Conservation (phyloP, 2,113 vertebrate species). For the Ramphastos sulfuratus region DNA sequence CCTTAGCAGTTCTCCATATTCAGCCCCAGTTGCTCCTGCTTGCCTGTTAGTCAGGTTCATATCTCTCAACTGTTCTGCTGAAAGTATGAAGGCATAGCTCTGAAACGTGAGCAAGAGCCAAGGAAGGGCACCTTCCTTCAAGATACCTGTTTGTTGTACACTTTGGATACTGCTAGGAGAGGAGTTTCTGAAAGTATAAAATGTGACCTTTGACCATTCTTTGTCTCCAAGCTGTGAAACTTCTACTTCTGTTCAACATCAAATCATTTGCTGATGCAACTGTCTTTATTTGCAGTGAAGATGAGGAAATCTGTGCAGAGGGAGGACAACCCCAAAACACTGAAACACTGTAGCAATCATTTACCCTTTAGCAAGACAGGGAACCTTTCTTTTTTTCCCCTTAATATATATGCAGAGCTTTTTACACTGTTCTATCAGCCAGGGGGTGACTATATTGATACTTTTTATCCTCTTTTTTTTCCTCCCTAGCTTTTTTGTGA, state of each 20-base stretch:
- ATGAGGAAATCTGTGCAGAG: not conserved
- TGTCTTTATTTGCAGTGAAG: not conserved
- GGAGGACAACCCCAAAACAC: not conserved
- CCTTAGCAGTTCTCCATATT: rapidly evolving
- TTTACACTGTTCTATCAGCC: not conserved
- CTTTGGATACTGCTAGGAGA: not conserved
- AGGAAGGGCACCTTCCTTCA: not conserved
- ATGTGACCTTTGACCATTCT: rapidly evolving
- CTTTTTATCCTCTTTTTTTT: not conserved
- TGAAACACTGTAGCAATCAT: not conserved
- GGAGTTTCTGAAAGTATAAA: not conserved
- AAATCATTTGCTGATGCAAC: not conserved
- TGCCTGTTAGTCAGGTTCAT: not conserved
- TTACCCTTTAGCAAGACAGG: not conserved
- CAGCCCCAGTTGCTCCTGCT: not conserved
- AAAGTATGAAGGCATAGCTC: not conserved
- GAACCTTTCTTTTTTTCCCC: not conserved
- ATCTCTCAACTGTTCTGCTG: too few species aligned
- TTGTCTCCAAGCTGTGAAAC: not conserved
- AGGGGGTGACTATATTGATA: rapidly evolving
- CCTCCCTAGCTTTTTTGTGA: not conserved
- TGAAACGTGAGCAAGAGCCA: not conserved
- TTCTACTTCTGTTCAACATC: not conserved
- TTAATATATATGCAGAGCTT: not conserved
- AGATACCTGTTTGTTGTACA: not conserved